Conservation (phyloP, 2,888 invertebrate species). For the Temnothorax unifasciatus region DNA sequence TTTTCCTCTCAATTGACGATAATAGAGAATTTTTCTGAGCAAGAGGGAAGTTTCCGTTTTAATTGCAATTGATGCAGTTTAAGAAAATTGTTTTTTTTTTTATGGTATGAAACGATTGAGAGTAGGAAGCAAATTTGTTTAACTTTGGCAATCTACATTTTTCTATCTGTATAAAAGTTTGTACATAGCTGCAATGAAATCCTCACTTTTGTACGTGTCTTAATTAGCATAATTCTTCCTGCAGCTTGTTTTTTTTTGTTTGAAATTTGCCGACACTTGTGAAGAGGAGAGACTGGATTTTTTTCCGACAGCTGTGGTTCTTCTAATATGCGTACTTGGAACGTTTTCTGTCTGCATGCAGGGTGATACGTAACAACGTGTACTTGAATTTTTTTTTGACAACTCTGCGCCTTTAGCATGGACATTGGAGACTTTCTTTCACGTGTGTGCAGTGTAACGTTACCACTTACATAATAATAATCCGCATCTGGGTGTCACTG, state of each 20-base stretch:
- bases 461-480: not conserved
- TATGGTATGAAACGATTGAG: not conserved
- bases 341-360: not conserved
- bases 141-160: not conserved
- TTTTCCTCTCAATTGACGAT: not conserved
- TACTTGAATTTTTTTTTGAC: not conserved
- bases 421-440: not conserved
- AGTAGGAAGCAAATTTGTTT: not conserved
- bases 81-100: not conserved
- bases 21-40: not conserved
- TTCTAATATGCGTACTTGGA: constrained; percentile 2
- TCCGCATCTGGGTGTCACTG: not conserved
- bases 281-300: not conserved
- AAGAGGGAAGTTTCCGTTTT: not conserved
- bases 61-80: not conserved
- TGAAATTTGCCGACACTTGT: not conserved
- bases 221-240: constrained; percentile 4
- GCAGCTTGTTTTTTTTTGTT: not conserved
- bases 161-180: not conserved
- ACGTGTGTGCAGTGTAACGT: not conserved
- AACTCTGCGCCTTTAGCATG: constrained; percentile 5
- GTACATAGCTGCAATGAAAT: not conserved
- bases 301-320: constrained; percentile 12
- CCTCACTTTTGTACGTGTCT: not conserved
- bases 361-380: not conserved